Evolutionary conservation across 2,797 vertebrate genomes (phyloP).

Genomic region (Tenualosa ilisha): DNA sequence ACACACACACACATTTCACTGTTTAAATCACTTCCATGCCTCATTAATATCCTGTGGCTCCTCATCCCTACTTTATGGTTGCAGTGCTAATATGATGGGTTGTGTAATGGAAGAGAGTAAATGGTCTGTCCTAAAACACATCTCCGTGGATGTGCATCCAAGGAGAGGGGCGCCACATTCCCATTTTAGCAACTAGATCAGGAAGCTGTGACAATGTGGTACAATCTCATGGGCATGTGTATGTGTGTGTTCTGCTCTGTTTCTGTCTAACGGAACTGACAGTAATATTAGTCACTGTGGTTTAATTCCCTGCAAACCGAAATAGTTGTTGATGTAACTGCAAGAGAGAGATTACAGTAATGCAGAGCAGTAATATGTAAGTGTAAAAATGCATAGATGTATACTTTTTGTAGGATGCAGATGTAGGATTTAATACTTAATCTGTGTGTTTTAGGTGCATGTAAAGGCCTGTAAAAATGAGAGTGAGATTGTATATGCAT

Average conservation of each 20-base stretch:
- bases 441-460: no score
- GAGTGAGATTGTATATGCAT: neutral
- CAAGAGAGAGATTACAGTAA: no score
- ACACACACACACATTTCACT: neutral
- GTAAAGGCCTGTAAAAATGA: no score
- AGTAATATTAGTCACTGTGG: no score
- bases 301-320: no score
- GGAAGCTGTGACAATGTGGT: neutral
- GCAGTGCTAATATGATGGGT: conserved; percentile 1
- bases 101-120: neutral
- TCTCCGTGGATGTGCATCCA: neutral
- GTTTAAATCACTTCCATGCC: conserved; percentile 1
- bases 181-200: neutral
- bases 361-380: neutral
- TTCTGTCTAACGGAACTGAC: neutral
- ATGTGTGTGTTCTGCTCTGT: neutral
- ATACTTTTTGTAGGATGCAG: no score
- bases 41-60: neutral
- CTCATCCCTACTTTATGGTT: neutral
- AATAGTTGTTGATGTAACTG: no score
- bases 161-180: neutral
- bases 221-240: neutral
- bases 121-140: neutral
- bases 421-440: no score
- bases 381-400: no score